A percentile compares a stretch with the other conserved stretches of the same genome.
Conservation (phyloP, 2,888 invertebrate species). For the Caenorhabditis sp. region DNA sequence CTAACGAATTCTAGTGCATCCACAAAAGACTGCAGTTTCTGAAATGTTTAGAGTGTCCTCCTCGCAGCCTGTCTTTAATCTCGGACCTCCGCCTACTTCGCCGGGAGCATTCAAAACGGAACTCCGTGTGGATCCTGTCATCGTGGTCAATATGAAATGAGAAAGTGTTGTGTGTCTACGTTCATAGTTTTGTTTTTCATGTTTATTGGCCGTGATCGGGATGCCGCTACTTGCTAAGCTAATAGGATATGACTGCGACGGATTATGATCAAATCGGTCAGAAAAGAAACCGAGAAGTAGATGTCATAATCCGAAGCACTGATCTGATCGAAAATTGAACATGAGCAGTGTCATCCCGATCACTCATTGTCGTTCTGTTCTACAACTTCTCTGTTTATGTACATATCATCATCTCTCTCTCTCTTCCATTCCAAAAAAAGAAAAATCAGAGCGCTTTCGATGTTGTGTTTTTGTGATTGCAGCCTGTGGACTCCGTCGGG, state of each 20-base stretch:
- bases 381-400: background rate
- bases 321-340: slow-evolving; percentile 6
- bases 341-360: background rate
- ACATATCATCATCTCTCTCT: slow-evolving; percentile 1
- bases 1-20: too few relatives aligned
- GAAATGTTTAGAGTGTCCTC: slow-evolving; percentile 35
- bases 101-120: slow-evolving; percentile 63
- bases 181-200: slow-evolving; percentile 7
- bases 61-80: slow-evolving; percentile 31
- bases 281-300: background rate
- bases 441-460: background rate
- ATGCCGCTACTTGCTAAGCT: background rate
- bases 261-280: background rate
- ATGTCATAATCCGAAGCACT: background rate
- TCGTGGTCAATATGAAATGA: slow-evolving; percentile 60
- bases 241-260: slow-evolving; percentile 10
- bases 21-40: background rate
- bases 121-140: slow-evolving; percentile 66
- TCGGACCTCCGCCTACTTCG: slow-evolving; percentile 18
- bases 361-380: background rate
- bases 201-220: slow-evolving; percentile 7
- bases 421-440: slow-evolving; percentile 3
- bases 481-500: slow-evolving; percentile 44
- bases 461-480: slow-evolving; percentile 48
- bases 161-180: background rate